Base-by-base conservation (phyloP, 2,888 invertebrate species). In the Callimorpha dominula region DNA sequence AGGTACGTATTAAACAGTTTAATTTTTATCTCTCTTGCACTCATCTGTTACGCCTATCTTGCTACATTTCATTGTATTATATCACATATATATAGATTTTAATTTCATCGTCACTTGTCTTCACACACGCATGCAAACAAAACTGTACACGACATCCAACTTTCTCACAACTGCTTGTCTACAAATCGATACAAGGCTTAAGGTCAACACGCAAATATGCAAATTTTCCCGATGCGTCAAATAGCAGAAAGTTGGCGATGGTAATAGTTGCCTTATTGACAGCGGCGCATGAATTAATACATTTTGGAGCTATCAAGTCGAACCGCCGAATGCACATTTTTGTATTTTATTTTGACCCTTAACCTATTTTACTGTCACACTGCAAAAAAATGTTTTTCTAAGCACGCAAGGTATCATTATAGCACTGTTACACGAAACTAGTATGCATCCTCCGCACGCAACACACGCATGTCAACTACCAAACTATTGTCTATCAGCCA, bases 391-490 rank as follows among this genome's bases (percentile, higher is more conserved):
- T 46, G 52, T 4, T 31, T 68, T 50, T 17, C 8, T 60, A 62
- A 14, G 63, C 73, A 73, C 73, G 73, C 73, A 52, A 52, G 1
- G 31, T 57, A 49, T 43, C 60, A 17, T 20, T 9, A 70, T 57
- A 15, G 65, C 73, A 63, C 63, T n/a, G 15, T 70, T 52, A 70
- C 63, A 67, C 50, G 40, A 43, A 17, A 62, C 67, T 50, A 70
- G 69, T 52, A 57, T 75, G 84, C 84, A 85, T 69, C 76, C 63
- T 63, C 46, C 50, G 68, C 78, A 75, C 72, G 85, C 76, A 43
- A 84, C 70, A 78, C 67, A 79, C 72, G 76, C 76, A 74, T 71
- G 83, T 73, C 52, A 42, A 67, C 75, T 43, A 15, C 49, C 66
- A 73, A 52, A 77, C 57, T 73, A 8, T 43, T 42, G 60, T 52